Evolutionary conservation across 2,797 vertebrate genomes (phyloP), one percentile per base, ranked within the genome.

Genomic region (Takifugu rubripes): DNA sequence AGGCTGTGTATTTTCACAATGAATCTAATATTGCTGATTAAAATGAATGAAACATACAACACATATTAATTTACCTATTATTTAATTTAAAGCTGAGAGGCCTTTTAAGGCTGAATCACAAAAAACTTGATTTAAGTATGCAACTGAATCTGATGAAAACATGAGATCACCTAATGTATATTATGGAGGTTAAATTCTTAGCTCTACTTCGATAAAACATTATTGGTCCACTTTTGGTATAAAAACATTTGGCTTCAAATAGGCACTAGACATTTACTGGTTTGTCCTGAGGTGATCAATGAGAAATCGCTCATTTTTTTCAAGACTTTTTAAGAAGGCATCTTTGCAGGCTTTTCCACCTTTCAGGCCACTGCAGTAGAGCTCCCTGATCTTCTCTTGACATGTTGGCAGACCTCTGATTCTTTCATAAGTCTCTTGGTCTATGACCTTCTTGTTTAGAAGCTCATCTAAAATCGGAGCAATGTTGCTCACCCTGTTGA

Each of bases 401-500:
- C 1, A 0, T 4, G 25, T 70, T 0, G 0, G 0, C 14, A 49
- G 0, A 1, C 1, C 0, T 1, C 0, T 5, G 50, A 90, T 73
- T 0, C 0, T 1, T 1, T 11, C 5, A 55, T 86, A 89, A 0
- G 0, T 0, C 27, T 69, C 72, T 0, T 10, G 0, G 0, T 2
- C 0, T 49, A 90, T 59, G 31, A 87, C 33, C 0, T 8, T 0
- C 0, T 6, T 0, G 0, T 5, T 0, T n/a, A 62, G 12, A 14
- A 89, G 86, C 4, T 27, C 7, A 57, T 90, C 87, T 61, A 89
- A 25, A 49, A 89, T 72, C 5, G 40, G 0, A 0, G 0, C 3
- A 16, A 86, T 5, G 1, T 21, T 3, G 53, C 0, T 10, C 61
- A 82, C 79, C 62, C 64, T 66, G 0, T 29, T 0, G 15, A 65